phyloP scores from a whole-genome alignment of 1,140 invertebrate species.

The Drosophila nigrodunni region DNA sequence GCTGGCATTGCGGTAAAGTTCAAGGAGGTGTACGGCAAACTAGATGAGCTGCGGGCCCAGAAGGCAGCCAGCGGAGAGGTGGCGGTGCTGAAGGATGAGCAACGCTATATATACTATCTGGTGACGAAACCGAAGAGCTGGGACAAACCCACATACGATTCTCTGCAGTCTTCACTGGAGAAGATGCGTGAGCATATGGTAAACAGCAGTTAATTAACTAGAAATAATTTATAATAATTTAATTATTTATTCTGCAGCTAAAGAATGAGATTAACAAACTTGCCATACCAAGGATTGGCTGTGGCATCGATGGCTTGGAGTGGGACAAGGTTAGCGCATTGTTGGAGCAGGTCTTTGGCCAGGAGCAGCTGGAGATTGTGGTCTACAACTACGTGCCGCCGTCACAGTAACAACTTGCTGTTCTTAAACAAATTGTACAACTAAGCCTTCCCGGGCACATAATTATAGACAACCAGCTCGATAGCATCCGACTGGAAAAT shows the following conservation, averaged over 20 bases:
- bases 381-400: slow-evolving; percentile 85
- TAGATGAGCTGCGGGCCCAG: slow-evolving; percentile 78
- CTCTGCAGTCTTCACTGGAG: slow-evolving; percentile 83
- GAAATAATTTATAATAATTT: not conserved
- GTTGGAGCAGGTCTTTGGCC: slow-evolving; percentile 85
- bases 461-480: slow-evolving; percentile 85
- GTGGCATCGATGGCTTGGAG: slow-evolving; percentile 87
- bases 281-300: slow-evolving; percentile 88
- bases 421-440: slow-evolving; percentile 30
- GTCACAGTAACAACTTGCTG: not conserved
- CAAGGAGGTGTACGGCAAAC: slow-evolving; percentile 81
- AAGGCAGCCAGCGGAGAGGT: slow-evolving; percentile 85
- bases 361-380: slow-evolving; percentile 85
- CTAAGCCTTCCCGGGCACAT: slow-evolving; percentile 48
- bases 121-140: slow-evolving; percentile 85
- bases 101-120: slow-evolving; percentile 87
- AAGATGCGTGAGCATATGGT: slow-evolving; percentile 85
- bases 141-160: slow-evolving; percentile 85
- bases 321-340: slow-evolving; percentile 86
- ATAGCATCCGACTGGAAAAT: slow-evolving; percentile 85
- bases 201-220: not conserved
- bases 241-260: slow-evolving; percentile 57
- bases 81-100: slow-evolving; percentile 85
- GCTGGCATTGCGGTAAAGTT: slow-evolving; percentile 87
- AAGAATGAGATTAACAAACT: slow-evolving; percentile 85